Evolutionary conservation across 2,888 invertebrate genomes (phyloP), one percentile per base, ranked within the genome.

Genomic region (Stenodera caucasica): DNA sequence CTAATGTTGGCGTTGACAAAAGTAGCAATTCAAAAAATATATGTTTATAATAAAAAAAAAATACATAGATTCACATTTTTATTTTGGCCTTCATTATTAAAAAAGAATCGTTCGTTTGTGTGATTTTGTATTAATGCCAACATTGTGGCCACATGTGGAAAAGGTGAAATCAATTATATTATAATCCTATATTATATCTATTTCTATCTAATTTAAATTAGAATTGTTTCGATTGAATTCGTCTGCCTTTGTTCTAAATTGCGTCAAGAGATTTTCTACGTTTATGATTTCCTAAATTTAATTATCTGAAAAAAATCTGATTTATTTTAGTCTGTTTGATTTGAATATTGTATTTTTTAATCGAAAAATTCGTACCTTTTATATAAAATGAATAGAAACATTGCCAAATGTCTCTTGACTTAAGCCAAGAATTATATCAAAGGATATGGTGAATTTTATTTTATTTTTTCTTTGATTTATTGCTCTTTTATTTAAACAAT

Each of bases 141-240:
- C 40, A 2, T 9, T 40, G 11, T 18, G 40, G 11, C 40, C 18
- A 40, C 40, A 40, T 40, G 40, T 40, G 40, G 18, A 40, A 40
- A 40, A 40, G 40, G 40, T 40, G 40, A 40, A 21, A 40, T 40
- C 40, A 18, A 40, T 40, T 18, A 15, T 40, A 40, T n/a, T n/a
- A 40, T 40, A 40, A 37, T 37, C 37, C 3, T 9, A 5, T 14
- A n/a, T n/a, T n/a, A n/a, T 40, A 40, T 40, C 37, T 40, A 18
- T 40, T 40, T 40, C 37, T 40, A 40, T 40, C 50, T 29, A 14
- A 30, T 18, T 29, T 26, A 23, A 29, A 23, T 15, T 50, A 50
- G 26, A 40, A 54, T 54, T 21, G 53, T 53, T 53, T 53, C 8
- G 33, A 53, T 33, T 32, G 11, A 29, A n/a, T 3, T 26, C n/a